A percentile compares a stretch with the other conserved stretches of the same genome.
Evolutionary conservation across 2,113 vertebrate genomes (phyloP).

Genomic region (Microcebus murinus): DNA sequence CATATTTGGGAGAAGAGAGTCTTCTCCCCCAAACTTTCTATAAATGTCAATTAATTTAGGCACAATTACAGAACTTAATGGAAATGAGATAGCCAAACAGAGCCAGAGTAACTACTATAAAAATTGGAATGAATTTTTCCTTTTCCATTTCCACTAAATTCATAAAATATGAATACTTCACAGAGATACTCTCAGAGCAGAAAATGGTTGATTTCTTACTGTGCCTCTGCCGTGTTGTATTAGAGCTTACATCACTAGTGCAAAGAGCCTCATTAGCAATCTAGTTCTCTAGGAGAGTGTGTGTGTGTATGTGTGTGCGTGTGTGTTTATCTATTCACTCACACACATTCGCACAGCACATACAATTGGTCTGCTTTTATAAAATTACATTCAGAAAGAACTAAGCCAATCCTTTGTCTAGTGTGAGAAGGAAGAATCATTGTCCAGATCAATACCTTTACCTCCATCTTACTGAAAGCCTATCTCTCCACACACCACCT

Average conservation of each 20-base stretch:
- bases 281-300: neutral
- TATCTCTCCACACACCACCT: neutral
- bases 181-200: neutral
- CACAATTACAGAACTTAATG: constrained; percentile 21
- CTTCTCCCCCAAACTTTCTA: neutral
- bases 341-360: neutral
- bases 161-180: neutral
- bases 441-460: neutral
- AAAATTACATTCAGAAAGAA: neutral
- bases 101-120: neutral
- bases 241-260: neutral
- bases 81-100: neutral
- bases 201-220: neutral
- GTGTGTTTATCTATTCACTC: neutral
- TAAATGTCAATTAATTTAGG: constrained; percentile 32
- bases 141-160: constrained; percentile 47
- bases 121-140: constrained; percentile 28
- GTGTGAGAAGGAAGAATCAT: constrained; percentile 33
- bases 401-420: neutral
- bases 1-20: neutral
- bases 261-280: constrained; percentile 6
- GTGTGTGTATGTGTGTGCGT: no score
- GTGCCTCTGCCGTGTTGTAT: neutral
- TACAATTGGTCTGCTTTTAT: neutral
- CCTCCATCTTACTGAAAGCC: neutral